These are phyloP conservation scores for Cerceris ruficornis DNA, from an alignment of 2,888 invertebrate genomes.

Conservation along the genomic window DNA sequence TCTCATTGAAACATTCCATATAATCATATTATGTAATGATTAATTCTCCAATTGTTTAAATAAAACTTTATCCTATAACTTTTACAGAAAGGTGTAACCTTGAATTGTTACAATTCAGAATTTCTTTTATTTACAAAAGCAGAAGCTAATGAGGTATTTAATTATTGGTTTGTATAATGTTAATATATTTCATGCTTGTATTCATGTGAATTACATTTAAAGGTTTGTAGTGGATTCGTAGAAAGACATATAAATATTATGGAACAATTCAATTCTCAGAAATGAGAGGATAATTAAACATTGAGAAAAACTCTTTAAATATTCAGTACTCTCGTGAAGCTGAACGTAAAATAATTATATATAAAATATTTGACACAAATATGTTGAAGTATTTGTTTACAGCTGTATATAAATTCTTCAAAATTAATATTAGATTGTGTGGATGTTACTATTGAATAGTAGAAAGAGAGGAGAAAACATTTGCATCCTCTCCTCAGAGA, in stretches of 20 bases:
- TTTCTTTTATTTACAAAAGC: not conserved
- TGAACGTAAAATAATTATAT: not conserved
- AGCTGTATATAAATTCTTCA: too few relatives aligned
- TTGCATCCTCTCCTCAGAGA: not conserved
- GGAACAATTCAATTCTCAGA: not conserved
- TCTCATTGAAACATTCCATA: too few relatives aligned
- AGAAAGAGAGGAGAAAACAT: not conserved
- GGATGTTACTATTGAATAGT: not conserved
- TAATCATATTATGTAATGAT: too few relatives aligned
- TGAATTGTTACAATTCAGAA: too few relatives aligned
- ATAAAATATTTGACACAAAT: not conserved
- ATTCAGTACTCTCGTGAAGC: too few relatives aligned
- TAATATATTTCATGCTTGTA: constrained; percentile 25
- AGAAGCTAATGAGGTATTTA: constrained; percentile 27
- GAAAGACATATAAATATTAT: not conserved
- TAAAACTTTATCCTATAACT: too few relatives aligned
- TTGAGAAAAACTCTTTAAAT: not conserved
- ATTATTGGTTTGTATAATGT: constrained; percentile 9
- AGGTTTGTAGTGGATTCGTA: constrained; percentile 10
- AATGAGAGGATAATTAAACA: not conserved
- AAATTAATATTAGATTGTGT: not conserved
- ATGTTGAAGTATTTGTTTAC: not conserved
- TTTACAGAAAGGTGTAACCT: too few relatives aligned
- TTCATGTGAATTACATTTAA: constrained; percentile 24
- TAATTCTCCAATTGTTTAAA: too few relatives aligned